These are phyloP conservation scores for Furcifer pardalis DNA, from an alignment of 2,797 vertebrate species.

Conservation along the genomic window DNA sequence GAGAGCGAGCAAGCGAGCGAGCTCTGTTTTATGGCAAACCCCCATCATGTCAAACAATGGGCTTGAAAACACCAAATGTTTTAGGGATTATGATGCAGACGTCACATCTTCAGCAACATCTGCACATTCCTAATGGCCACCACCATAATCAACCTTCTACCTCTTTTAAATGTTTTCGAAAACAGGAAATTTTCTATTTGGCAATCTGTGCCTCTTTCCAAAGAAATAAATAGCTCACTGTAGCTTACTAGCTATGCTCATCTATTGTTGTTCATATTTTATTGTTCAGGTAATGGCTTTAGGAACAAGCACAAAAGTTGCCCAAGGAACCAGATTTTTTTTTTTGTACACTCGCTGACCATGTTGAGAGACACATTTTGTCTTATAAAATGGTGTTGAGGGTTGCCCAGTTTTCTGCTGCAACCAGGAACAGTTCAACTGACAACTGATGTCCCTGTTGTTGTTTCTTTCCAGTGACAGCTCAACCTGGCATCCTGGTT, in stretches of 20 bases:
- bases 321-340: constrained; percentile 32
- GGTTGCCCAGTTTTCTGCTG: not conserved
- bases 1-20: no score
- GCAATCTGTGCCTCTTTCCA: constrained; percentile 34
- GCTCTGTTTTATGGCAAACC: not conserved
- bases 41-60: constrained; percentile 9
- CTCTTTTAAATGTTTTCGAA: constrained; percentile 48
- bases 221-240: constrained; percentile 63
- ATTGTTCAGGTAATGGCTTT: constrained; percentile 45
- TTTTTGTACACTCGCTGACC: no score
- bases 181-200: constrained; percentile 51
- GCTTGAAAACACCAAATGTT: constrained; percentile 14
- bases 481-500: not conserved
- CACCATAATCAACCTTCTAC: constrained; percentile 15
- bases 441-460: not conserved
- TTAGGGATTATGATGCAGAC: constrained; percentile 6
- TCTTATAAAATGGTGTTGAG: not conserved
- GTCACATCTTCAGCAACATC: constrained; percentile 17
- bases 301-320: constrained; percentile 30
- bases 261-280: constrained; percentile 12
- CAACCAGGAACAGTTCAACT: not conserved
- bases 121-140: not conserved
- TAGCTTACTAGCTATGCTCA: constrained; percentile 28
- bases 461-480: not conserved
- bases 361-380: not conserved